Percentiles rank a stretch among this genome's conserved stretches.
Evolutionary conservation across 2,888 invertebrate genomes (phyloP).

Genomic region (Antitype chi): DNA sequence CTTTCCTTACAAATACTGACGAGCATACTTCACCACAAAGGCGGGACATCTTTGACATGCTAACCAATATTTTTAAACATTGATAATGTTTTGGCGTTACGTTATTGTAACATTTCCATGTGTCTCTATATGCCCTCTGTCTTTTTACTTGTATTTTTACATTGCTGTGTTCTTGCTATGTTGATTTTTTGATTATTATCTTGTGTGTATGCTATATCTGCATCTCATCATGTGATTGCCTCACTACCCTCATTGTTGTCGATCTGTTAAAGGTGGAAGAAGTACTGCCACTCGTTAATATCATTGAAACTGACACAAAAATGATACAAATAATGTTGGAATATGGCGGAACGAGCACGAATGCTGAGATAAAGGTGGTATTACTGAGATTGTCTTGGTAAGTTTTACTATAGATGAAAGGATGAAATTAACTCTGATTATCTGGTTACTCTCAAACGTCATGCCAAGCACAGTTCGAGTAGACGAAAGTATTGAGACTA

Average conservation of each 20-base stretch:
- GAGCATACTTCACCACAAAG: slow-evolving; percentile 67
- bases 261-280: slow-evolving; percentile 88
- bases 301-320: slow-evolving; percentile 72
- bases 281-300: slow-evolving; percentile 72
- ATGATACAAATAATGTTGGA: slow-evolving; percentile 69
- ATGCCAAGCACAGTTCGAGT: slow-evolving; percentile 46
- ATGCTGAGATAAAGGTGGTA: slow-evolving; percentile 72
- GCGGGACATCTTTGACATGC: slow-evolving; percentile 55
- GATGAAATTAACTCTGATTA: slow-evolving; percentile 44
- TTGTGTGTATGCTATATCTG: slow-evolving; percentile 74
- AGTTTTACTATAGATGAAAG: slow-evolving; percentile 68
- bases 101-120: slow-evolving; percentile 63
- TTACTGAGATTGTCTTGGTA: slow-evolving; percentile 71
- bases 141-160: slow-evolving; percentile 63
- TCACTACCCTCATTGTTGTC: slow-evolving; percentile 84
- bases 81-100: slow-evolving; percentile 64
- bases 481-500: slow-evolving; percentile 24
- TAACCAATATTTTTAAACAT: slow-evolving; percentile 58
- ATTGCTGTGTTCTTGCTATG: slow-evolving; percentile 61
- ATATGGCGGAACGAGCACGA: slow-evolving; percentile 65
- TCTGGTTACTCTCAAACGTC: slow-evolving; percentile 62
- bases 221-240: slow-evolving; percentile 79
- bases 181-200: slow-evolving; percentile 70
- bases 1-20: slow-evolving; percentile 61
- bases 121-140: slow-evolving; percentile 59